phyloP scores from a whole-genome alignment of 2,113 vertebrate species.

The Bothrops jararaca region DNA sequence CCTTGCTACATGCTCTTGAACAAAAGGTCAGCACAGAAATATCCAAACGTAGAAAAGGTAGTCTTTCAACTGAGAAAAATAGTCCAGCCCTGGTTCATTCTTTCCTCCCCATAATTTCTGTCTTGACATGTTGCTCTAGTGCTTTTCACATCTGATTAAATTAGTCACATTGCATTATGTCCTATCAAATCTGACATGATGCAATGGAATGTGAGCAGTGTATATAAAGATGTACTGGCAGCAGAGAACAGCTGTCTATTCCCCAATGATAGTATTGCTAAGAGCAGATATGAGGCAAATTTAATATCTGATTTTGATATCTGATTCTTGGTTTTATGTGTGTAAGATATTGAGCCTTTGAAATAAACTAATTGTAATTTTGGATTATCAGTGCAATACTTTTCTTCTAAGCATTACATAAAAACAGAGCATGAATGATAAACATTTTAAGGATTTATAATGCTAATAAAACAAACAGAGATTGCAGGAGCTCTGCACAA shows the following conservation, averaged over 20 bases:
- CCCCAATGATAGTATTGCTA: constrained; percentile 1
- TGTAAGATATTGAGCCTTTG: constrained; percentile 22
- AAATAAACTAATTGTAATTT: background rate
- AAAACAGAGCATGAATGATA: background rate
- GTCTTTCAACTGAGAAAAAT: constrained; percentile 61
- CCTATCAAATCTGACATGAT: constrained; percentile 61
- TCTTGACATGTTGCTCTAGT: constrained; percentile 52
- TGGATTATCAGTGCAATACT: constrained; percentile 1
- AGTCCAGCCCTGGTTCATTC: constrained; percentile 51
- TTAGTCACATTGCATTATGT: constrained; percentile 68
- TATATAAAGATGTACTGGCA: constrained; percentile 58
- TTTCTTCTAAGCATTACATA: background rate
- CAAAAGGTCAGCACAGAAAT: constrained; percentile 67
- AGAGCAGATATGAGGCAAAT: constrained; percentile 19
- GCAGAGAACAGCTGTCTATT: constrained; percentile 36
- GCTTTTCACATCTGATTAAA: constrained; percentile 70
- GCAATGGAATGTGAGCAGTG: constrained; percentile 60
- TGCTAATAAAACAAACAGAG: constrained; percentile 1
- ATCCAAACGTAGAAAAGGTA: constrained; percentile 55
- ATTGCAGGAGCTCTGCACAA: background rate
- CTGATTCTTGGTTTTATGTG: constrained; percentile 19
- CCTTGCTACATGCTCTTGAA: constrained; percentile 59
- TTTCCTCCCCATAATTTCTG: constrained; percentile 36
- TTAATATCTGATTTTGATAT: constrained; percentile 18
- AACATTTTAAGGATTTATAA: constrained; percentile 10